Base-by-base conservation (phyloP, 2,888 invertebrate species). In the Nebria salina region DNA sequence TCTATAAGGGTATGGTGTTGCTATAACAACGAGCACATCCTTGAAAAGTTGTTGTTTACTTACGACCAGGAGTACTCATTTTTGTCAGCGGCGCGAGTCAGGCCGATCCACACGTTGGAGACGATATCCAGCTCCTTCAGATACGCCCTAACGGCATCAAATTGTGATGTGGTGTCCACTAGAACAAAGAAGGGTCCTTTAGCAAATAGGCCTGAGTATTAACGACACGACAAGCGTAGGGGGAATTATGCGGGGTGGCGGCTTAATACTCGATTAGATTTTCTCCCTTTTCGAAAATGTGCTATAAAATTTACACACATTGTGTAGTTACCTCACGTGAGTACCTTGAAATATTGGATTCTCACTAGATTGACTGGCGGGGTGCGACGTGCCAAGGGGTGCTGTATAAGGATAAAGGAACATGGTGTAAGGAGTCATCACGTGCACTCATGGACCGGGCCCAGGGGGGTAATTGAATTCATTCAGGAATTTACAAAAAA, bases 61-160 rank as follows among this genome's bases (percentile, higher is more conserved):
- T 90, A 95, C 95, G 94, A 94, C 95, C 95, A 95, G 85, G 93
- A 92, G 86, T 95, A 95, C 83, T 93, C 92, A 81, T 93, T 92
- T 84, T 93, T 93, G 81, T 93, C 93, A 85, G 92, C 92, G 85
- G 92, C 92, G 85, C 93, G 93, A 86, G 94, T 94, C 83, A 95
- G 91, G 82, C 95, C 95, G 85, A 95, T 94, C 95, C 95, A 95
- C 82, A 95, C 94, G 77, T 93, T 93, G 87, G 93, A 94, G 68
- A 93, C 91, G 83, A 95, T 94, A 87, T 95, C 95, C 89, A 95
- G 88, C 87, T 95, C 94, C 87, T 94, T 94, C 83, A 95, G 91
- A 87, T 94, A 94, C 42, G 94, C 94, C 83, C 95, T 90, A 77
- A 94, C 93, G 66, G 95, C 94, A 87, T 95, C 95, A 86, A 94